These are phyloP conservation scores for Cheilosia vernalis DNA, from an alignment of 2,888 invertebrate species.

Conservation along the genomic window DNA sequence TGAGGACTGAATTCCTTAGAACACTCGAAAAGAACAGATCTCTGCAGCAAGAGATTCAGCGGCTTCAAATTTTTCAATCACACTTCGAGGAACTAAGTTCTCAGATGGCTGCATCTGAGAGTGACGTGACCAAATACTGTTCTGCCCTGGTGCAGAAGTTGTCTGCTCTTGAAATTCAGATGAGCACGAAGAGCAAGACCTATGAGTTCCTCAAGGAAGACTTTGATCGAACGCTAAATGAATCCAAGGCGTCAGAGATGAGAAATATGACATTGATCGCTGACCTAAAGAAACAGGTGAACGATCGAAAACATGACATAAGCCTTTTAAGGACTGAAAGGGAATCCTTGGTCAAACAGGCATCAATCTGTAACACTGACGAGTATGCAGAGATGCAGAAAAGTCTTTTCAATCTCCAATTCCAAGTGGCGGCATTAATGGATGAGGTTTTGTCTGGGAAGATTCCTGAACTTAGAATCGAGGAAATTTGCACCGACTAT, in stretches of 20 bases:
- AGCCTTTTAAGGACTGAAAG: slow-evolving; percentile 68
- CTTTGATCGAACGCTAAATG: slow-evolving; percentile 79
- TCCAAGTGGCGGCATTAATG: slow-evolving; percentile 79
- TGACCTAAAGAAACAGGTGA: slow-evolving; percentile 77
- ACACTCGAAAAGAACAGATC: slow-evolving; percentile 75
- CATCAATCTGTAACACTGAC: slow-evolving; percentile 76
- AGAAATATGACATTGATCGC: slow-evolving; percentile 78
- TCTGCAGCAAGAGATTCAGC: slow-evolving; percentile 75
- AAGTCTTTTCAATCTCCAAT: slow-evolving; percentile 77
- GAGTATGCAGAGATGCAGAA: slow-evolving; percentile 79
- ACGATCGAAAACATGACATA: slow-evolving; percentile 75
- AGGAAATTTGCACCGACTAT: slow-evolving; percentile 79
- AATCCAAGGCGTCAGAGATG: slow-evolving; percentile 78
- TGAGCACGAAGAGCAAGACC: slow-evolving; percentile 77
- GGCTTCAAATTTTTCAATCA: slow-evolving; percentile 78
- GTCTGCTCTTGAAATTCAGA: slow-evolving; percentile 77
- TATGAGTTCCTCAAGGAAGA: slow-evolving; percentile 80
- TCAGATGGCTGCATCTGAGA: slow-evolving; percentile 79
- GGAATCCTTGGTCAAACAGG: slow-evolving; percentile 53
- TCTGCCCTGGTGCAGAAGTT: slow-evolving; percentile 78
- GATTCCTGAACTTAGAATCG: slow-evolving; percentile 72
- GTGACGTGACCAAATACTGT: slow-evolving; percentile 78
- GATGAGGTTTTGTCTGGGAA: slow-evolving; percentile 78
- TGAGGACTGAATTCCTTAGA: slow-evolving; percentile 68
- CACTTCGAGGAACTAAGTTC: slow-evolving; percentile 80